Base-by-base conservation (phyloP, 2,113 vertebrate species). In the Peromyscus californicus region DNA sequence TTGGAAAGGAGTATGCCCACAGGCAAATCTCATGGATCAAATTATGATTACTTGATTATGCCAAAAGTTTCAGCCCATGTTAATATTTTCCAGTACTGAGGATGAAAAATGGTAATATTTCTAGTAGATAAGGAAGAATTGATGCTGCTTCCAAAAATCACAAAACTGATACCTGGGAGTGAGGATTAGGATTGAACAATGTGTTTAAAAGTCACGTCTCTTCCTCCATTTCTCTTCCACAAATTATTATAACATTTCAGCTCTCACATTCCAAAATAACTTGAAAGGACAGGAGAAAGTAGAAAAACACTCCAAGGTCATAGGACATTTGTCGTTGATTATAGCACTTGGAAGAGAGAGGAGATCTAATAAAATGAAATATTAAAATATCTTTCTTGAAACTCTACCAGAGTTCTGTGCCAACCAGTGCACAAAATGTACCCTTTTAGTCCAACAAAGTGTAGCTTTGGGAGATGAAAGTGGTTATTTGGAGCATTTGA, bases 311-410 rank as follows among this genome's bases (percentile, higher is more conserved):
- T 88, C 76, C 79, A 94, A 95, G 59, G 69, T 69, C 63, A 78
- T 79, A 94, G 72, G 69, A 94, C 48, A 97, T 90, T 92, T 96
- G 21, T 48, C 78, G 74, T 90, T 97, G 67, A 95, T 95, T 91
- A 74, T 94, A 36, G 42, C 83, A 75, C 87, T 94, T 90, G 79
- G 96, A 84, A 86, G 86, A 96, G 59, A 92, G 87, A 90, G 96
- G 63, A 96, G n/a, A 57, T 45, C 69, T 93, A 82, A 94, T 85
- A 92, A 96, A 84, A 95, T 94, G 51, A 94, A 93, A 92, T 93
- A 96, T 89, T 95, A 97, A 91, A 97, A 95, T 45, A 54, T 11
- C 31, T 93, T 78, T 90, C 79, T 65, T 89, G 72, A 96, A 96
- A 92, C 36, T 76, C 42, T 83, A 42, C 61, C 84, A 63, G 69